Evolutionary conservation across 2,888 invertebrate species (phyloP), one percentile per base, ranked within the genome.

Genomic region (Siphonodentalium dalli): DNA sequence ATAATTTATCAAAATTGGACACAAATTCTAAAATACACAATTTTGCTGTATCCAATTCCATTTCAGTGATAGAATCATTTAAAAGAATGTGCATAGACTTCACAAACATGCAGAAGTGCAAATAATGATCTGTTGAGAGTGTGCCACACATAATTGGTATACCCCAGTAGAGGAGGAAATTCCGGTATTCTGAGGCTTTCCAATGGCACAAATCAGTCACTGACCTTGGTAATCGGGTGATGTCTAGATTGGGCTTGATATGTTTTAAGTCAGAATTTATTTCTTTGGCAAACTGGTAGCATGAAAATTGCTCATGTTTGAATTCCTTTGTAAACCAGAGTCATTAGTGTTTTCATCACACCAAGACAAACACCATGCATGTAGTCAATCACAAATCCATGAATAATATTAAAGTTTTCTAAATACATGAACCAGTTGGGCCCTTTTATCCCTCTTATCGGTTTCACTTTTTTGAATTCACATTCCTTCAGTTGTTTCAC

Each of bases 231-330:
- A 42, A 15, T 40, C 47, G 33, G 11, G 52, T 44, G 27, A 55
- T 50, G 45, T 26, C 49, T 13, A 55, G 18, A 11, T 49, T 41
- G 27, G 55, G 55, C 24, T 44, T 42, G n/a, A 55, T 55, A 13
- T 34, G 9, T 13, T 23, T 4, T 3, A 55, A 13, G 9, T 31
- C 1, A 26, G 20, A 18, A 26, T 45, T 55, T 2, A 55, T 46
- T 11, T 20, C 11, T 13, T 41, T 41, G n/a, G 35, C 38, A n/a
- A 20, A 20, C 13, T 13, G 2, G 41, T 18, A 50, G 18, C 21
- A 33, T 4, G 55, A 55, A 34, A 33, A 50, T 29, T 27, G 13
- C 26, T 35, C 3, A 1, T 27, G n/a, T 38, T 13, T 7, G 46
- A 11, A 7, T 38, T 38, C 2, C 23, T 18, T 38, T 46, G 38